phyloP scores from a whole-genome alignment of 1,140 invertebrate genomes.

The Saxidomus purpurata region DNA sequence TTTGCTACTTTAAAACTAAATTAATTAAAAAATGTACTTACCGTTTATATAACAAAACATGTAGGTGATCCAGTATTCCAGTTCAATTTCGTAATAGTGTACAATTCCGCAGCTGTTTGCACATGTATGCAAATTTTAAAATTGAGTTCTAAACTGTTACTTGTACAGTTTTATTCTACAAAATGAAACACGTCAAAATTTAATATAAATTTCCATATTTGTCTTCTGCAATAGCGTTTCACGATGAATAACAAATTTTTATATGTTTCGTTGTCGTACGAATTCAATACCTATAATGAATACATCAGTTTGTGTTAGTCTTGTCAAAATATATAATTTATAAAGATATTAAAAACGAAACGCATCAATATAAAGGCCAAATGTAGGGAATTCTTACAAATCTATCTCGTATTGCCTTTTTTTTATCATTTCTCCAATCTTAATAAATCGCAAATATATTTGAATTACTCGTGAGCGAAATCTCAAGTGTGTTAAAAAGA shows the following conservation, averaged over 20 bases:
- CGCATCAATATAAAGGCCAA: background rate
- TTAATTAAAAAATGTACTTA: too few relatives aligned
- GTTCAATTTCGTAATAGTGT: too few relatives aligned
- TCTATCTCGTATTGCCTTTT: background rate
- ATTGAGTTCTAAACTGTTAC: too few relatives aligned
- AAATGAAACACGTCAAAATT: background rate
- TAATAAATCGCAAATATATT: constrained; percentile 1
- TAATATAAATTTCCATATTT: background rate
- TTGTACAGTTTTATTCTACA: background rate
- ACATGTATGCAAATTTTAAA: too few relatives aligned
- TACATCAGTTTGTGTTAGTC: background rate
- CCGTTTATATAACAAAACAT: too few relatives aligned
- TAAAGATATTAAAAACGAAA: constrained; percentile 1
- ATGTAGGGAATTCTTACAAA: background rate
- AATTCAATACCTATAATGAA: background rate
- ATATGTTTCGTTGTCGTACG: background rate
- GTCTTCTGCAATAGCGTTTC: too few relatives aligned
- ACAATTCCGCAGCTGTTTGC: too few relatives aligned
- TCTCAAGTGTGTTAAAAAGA: background rate
- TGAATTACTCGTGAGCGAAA: background rate
- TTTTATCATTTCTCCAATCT: background rate
- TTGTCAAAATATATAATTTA: background rate
- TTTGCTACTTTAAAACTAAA: too few relatives aligned
- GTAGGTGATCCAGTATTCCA: too few relatives aligned
- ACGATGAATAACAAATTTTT: background rate